phyloP scores from a whole-genome alignment of 2,888 invertebrate species.

The Psylliodes chrysocephalus region DNA sequence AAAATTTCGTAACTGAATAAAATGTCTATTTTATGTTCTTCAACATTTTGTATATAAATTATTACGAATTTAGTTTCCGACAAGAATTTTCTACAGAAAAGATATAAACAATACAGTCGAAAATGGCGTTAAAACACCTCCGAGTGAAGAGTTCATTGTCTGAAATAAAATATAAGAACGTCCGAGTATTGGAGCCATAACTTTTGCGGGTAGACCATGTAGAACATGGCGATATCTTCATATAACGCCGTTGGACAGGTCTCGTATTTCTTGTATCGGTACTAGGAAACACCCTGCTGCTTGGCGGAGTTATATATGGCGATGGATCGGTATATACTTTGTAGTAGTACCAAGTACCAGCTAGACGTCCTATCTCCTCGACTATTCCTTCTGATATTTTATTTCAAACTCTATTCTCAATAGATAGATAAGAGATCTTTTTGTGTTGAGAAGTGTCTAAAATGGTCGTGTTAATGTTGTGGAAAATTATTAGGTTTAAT shows the following conservation, averaged over 20 bases:
- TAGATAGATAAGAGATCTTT: conserved; percentile 23
- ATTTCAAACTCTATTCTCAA: conserved; percentile 40
- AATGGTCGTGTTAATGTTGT: conserved; percentile 14
- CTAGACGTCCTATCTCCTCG: conserved; percentile 57
- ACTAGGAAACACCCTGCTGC: conserved; percentile 64
- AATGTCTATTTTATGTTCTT: too few species aligned
- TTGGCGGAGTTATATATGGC: conserved; percentile 62
- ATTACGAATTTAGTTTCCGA: too few species aligned
- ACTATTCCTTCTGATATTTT: conserved; percentile 38
- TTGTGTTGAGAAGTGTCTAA: conserved; percentile 17
- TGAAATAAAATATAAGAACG: conserved; percentile 47
- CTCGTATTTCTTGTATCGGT: conserved; percentile 65
- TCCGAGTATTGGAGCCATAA: conserved; percentile 55
- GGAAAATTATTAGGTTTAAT: conserved; percentile 14
- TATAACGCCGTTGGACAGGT: conserved; percentile 62
- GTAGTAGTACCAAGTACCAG: conserved; percentile 61
- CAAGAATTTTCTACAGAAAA: too few species aligned
- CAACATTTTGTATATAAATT: too few species aligned
- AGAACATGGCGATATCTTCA: conserved; percentile 64
- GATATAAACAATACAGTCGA: too few species aligned
- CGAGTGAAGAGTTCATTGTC: conserved; percentile 35
- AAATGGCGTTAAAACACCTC: conserved; percentile 23
- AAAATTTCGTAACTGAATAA: too few species aligned
- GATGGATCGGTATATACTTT: conserved; percentile 59
- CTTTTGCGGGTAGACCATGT: conserved; percentile 59